Conservation (phyloP, 2,113 vertebrate genomes). For the Cepphus grylle region DNA sequence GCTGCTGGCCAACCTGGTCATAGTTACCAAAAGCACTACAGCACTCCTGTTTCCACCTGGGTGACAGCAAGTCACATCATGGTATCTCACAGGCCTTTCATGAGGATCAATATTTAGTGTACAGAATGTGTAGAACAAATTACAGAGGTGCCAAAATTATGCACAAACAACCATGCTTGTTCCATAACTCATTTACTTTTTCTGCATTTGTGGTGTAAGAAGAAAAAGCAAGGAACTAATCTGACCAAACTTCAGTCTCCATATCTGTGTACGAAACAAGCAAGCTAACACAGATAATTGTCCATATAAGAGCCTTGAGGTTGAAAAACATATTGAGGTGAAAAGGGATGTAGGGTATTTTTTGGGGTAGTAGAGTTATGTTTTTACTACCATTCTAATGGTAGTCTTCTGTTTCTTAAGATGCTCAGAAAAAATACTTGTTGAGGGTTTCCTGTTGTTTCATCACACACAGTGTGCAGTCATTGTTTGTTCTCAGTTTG, state of each 20-base stretch:
- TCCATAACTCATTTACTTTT: not conserved
- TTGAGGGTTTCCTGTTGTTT: not conserved
- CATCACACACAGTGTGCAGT: rapidly evolving
- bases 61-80: not conserved
- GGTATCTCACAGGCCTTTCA: not conserved
- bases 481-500: not conserved
- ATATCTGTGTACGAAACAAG: not conserved
- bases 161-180: not conserved
- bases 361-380: not conserved
- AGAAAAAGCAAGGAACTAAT: not conserved
- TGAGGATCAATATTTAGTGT: not conserved
- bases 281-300: not conserved
- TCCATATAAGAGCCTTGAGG: not conserved
- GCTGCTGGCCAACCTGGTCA: not conserved
- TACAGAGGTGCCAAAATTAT: not conserved
- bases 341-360: not conserved
- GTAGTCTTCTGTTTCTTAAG: not conserved
- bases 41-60: not conserved
- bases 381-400: not conserved
- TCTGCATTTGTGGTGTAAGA: not conserved
- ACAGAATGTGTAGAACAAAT: not conserved
- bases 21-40: not conserved
- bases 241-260: not conserved
- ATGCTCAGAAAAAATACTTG: not conserved
- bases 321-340: not conserved